Percentiles rank a stretch among this genome's conserved stretches.
Conservation (phyloP, 2,888 invertebrate species). For the Lasioglossum villosulum region DNA sequence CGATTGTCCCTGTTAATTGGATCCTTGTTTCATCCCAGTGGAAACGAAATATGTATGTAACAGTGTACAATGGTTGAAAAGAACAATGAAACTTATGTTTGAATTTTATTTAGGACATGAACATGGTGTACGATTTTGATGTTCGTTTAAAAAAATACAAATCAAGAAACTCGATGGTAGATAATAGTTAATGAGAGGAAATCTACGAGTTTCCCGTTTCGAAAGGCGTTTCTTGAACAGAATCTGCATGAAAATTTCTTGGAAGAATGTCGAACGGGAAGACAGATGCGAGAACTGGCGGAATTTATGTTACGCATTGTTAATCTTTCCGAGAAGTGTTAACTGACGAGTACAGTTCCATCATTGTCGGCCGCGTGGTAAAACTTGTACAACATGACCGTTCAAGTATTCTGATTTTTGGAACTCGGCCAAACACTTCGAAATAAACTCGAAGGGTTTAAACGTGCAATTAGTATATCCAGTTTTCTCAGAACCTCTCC, state of each 20-base stretch:
- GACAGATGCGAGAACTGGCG: background rate
- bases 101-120: background rate
- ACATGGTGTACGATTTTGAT: background rate
- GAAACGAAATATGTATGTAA: background rate
- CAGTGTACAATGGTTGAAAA: background rate
- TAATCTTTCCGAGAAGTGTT: constrained; percentile 31
- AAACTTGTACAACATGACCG: constrained; percentile 17
- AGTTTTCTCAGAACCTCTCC: constrained; percentile 36
- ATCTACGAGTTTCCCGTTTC: background rate
- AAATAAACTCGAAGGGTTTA: constrained; percentile 31
- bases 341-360: constrained; percentile 33
- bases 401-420: constrained; percentile 36
- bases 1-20: too few relatives aligned
- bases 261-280: constrained; percentile 11
- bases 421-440: constrained; percentile 28
- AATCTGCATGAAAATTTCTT: background rate
- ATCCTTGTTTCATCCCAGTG: too few relatives aligned
- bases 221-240: background rate
- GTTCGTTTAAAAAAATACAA: background rate
- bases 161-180: background rate
- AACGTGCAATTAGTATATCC: constrained; percentile 41
- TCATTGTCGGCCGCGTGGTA: constrained; percentile 12
- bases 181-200: background rate
- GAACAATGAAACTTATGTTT: background rate
- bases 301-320: constrained; percentile 24